Base-by-base conservation (phyloP, 2,888 invertebrate genomes). In the Acanthosoma haemorrhoidale region DNA sequence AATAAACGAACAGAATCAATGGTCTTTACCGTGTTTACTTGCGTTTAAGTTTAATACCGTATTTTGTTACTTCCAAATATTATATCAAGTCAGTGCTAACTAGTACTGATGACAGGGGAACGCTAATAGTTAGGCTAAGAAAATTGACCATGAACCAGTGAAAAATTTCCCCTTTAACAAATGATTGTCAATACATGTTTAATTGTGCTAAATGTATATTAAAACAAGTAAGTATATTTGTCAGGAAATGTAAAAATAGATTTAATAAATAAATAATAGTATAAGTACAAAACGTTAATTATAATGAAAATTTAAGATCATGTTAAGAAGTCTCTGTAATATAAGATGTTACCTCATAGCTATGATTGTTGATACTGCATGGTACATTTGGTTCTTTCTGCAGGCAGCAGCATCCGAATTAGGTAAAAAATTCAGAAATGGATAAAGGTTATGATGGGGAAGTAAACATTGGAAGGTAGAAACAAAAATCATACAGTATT, bases 351-450 rank as follows among this genome's bases (percentile, higher is more conserved):
- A 91, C 91, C 91, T 91, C 90, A 93, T 89, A 79, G 92, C 90
- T 85, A 93, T 92, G 82, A 94, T 92, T 82, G 93, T 91, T 78
- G 92, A 93, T 81, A 94, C 93, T 82, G 93, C 93, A 86, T 92
- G 92, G 88, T 92, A 93, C 92, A 93, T 92, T 89, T 92, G 92
- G 87, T 92, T 92, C 86, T 87, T 87, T 85, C 87, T 87, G 84
- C 72, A 58, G 68, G 41, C 60, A 41, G 41, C 59, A 69, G 51
- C 51, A 51, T 51, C 51, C 51, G 51, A 51, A 51, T 51, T 51
- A 38, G 36, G 60, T 60, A 60, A 60, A 36, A 61, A 61, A 18
- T 61, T 61, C 36, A 36, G 51, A 25, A 41, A 66, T 66, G 25
- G 25, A 41, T 43, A 66, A 38, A 58, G 61, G 61, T 67, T 29